Evolutionary conservation across 2,888 invertebrate genomes (phyloP), one percentile per base, ranked within the genome.

Genomic region (Cactoblastis cactorum): DNA sequence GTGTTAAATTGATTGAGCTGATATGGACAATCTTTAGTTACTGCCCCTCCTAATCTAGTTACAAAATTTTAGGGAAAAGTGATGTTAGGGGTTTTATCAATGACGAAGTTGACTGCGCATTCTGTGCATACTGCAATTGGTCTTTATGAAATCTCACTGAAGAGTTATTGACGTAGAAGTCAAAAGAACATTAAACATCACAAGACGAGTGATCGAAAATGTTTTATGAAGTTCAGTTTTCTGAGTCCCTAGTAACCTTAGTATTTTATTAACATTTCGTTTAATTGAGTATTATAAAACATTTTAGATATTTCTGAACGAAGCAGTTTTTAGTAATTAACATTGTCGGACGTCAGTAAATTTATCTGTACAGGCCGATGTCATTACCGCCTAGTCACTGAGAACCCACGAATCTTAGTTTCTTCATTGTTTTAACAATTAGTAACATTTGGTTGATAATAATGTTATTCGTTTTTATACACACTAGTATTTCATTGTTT

Each of bases 321-420:
- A n/a, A 60, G 65, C 69, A 69, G 69, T 65, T 70, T 73, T 68
- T 73, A 73, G 69, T 68, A 70, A 67, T 64, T 65, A 61, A 67
- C 66, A 59, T 62, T 69, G 74, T 80, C 74, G 69, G 71, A 71
- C 67, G 70, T 69, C 69, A 68, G 63, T 68, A 68, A 71, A 65
- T 71, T 65, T 63, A 61, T 22, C 50, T 68, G 67, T 70, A 65
- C 65, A 65, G 66, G 67, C 68, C 69, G 72, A 74, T 71, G 73
- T 80, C 79, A 76, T 77, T 80, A 86, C 89, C 89, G 89, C 89
- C 89, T 89, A 89, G 88, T 89, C 88, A 85, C 88, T 87, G 88
- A 84, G 84, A 86, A 71, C 83, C 86, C 82, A 78, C 81, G 76
- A 74, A 81, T 69, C 74, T 77, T 72, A 72, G 74, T 80, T 73